Evolutionary conservation across 2,888 invertebrate genomes (phyloP), one percentile per base, ranked within the genome.

Genomic region (Deilephila elpenor): DNA sequence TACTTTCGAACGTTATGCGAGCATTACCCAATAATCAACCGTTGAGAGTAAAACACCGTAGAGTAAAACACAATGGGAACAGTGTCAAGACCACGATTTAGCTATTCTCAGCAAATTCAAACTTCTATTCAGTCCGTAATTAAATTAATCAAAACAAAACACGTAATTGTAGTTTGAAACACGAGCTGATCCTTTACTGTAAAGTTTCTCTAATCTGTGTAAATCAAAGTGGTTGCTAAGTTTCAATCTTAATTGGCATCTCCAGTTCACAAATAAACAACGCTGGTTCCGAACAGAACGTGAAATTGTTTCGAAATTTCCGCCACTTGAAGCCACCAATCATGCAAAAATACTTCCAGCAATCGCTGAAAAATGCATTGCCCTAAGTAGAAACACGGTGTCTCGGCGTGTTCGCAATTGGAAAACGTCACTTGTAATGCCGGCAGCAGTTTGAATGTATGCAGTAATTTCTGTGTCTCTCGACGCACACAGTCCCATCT

Each of bases 391-490:
- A 60, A 73, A 70, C 51, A 60, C 70, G 8, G 44, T 51, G 60
- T 73, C 17, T 5, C 60, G 6, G 44, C 19, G 72, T 64, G 59
- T 29, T 51, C 19, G 25, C 37, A 62, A 70, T 53, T 71, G 73
- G 56, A 73, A 73, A 73, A 62, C 71, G 37, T 61, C 17, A 51
- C 37, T 71, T 51, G 73, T 25, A 37, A 67, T 56, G 56, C 59
- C 56, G 59, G 19, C 73, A 20, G 19, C 51, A 72, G 61, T 59
- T 64, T 25, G 56, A 72, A 32, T 56, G 73, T 59, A 62, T 61
- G 56, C 59, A 61, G 73, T 61, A 78, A 77, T 79, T 78, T 76
- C 74, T 73, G 67, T 77, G 76, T 78, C 72, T 74, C 73, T 59
- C 73, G 67, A 74, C 74, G 74, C 70, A 73, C 60, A 70, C 70